phyloP scores from a whole-genome alignment of 2,888 invertebrate genomes.

The Unio delphinus region DNA sequence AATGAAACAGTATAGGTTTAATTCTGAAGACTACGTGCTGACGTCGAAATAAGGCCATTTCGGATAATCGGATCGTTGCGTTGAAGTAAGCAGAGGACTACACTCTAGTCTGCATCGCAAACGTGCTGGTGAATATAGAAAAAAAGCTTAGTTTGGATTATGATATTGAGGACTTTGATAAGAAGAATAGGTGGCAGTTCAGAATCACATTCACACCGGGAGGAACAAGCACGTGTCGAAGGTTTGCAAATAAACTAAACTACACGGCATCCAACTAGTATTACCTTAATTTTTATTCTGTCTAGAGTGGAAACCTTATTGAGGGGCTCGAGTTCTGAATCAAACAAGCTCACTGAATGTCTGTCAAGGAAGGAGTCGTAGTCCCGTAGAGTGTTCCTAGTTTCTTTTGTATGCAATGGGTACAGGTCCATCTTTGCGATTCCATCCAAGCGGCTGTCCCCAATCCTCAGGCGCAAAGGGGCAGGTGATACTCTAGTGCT shows the following conservation, averaged over 20 bases:
- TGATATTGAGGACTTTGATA: not conserved
- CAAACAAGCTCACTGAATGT: constrained; percentile 25
- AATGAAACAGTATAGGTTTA: too few species aligned
- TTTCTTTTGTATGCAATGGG: constrained; percentile 27
- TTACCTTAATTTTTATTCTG: constrained; percentile 64
- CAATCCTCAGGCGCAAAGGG: constrained; percentile 33
- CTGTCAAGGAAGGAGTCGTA: too few species aligned
- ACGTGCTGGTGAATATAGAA: not conserved
- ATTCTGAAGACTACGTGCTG: too few species aligned
- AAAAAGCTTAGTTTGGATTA: constrained; percentile 2
- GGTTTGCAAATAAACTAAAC: not conserved
- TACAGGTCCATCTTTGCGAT: constrained; percentile 36
- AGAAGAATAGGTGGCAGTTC: not conserved
- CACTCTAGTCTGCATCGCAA: too few species aligned
- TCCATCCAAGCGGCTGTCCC: constrained; percentile 31
- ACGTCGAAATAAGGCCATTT: too few species aligned
- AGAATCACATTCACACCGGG: too few species aligned
- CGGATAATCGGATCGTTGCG: too few species aligned
- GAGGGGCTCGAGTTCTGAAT: constrained; percentile 25
- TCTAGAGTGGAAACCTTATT: constrained; percentile 53
- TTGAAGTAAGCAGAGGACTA: too few species aligned
- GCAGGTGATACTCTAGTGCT: constrained; percentile 18
- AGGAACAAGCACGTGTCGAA: too few species aligned
- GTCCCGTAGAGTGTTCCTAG: not conserved
- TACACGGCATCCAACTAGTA: constrained; percentile 13